Base-by-base conservation (phyloP, 2,888 invertebrate species). In the Parasteatoda lunata region DNA sequence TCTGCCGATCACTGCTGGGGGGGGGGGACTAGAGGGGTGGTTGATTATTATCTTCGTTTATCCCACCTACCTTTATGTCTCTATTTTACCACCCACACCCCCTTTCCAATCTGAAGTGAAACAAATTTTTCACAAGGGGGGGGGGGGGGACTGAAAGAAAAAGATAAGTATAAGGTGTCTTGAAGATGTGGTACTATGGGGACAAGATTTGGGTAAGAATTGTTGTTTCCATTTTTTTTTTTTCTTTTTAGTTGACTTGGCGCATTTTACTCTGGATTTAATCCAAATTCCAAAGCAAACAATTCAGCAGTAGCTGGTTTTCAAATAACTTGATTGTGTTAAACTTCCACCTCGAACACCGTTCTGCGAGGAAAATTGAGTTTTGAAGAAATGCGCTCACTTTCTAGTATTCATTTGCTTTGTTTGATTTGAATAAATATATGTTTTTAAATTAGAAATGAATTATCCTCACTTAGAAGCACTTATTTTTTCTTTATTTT, bases 241-340 rank as follows among this genome's bases (percentile, higher is more conserved):
- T 84, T 84, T 79, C 84, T 79, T 76, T 79, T 79, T 51, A 79
- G 76, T 66, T 86, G 85, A 86, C 85, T 86, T 86, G 80, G 54
- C 49, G 49, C 85, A 70, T 54, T 86, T 71, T 80, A 47, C 80
- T 68, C 30, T 51, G 69, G 64, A 66, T 68, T 54, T 72, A n/a
- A 49, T 15, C 70, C 71, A 86, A 86, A 86, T 86, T 71, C 85
- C 70, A 86, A 77, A 86, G 85, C 80, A 86, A 86, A 86, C 85
- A 86, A 70, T 76, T 86, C 52, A 77, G 80, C 71, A 76, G 80
- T 66, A 76, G 80, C 71, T 80, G 85, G 85, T 86, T 86, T 86
- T 86, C 85, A 80, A 86, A 80, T 86, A 86, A 86, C 85, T 86
- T 86, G 85, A 86, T 86, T 86, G 80, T 80, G 71, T 80, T 86